phyloP scores from a whole-genome alignment of 2,797 vertebrate species.

The Pseudochirops cupreus region DNA sequence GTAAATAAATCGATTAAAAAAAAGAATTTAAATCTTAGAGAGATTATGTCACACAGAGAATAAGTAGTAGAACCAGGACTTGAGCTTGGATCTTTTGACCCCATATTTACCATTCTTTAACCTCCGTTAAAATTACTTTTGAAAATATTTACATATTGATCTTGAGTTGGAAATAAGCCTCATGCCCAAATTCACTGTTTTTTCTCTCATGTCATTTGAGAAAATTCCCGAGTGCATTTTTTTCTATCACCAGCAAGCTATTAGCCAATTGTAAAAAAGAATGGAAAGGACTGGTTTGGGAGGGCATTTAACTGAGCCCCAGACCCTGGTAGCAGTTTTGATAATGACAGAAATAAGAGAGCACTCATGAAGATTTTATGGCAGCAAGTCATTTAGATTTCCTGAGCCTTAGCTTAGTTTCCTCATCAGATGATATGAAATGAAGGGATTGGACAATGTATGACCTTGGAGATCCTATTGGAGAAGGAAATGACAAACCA shows the following conservation, averaged over 20 bases:
- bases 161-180: not conserved
- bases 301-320: not conserved
- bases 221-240: not conserved
- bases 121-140: not conserved
- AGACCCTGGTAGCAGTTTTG: not conserved
- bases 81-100: not conserved
- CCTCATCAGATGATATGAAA: too few species aligned
- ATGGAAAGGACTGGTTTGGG: not conserved
- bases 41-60: not conserved
- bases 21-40: not conserved
- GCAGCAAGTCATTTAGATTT: too few species aligned
- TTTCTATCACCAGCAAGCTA: not conserved
- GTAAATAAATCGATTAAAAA: too few species aligned
- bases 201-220: not conserved
- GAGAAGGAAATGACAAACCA: too few species aligned
- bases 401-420: too few species aligned
- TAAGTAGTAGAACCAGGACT: not conserved
- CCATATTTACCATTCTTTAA: not conserved
- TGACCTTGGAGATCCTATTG: too few species aligned
- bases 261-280: not conserved
- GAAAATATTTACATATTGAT: not conserved
- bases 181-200: not conserved
- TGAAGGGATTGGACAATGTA: too few species aligned
- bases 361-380: not conserved
- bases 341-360: not conserved